Base-by-base conservation (phyloP, 2,888 invertebrate species). In the Atethmia centrago region DNA sequence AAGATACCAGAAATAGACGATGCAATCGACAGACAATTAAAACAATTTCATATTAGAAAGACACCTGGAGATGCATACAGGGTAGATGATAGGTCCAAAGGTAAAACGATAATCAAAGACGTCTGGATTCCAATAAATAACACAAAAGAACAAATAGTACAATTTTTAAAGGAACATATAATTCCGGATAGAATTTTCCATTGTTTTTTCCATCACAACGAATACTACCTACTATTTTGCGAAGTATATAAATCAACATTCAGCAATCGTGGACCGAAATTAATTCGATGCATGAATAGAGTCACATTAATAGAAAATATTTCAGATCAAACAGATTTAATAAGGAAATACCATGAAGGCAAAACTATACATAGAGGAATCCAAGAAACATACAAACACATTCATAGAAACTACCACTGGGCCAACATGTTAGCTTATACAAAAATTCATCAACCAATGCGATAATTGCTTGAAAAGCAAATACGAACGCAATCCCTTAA, bases 371-470 rank as follows among this genome's bases (percentile, higher is more conserved):
- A 74, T 2, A 67, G 78, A 70, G 70, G 78, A 0, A 79, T 80
- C 0, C 77, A 77, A 9, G 82, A 80, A 65, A 81, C 79, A 0
- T 68, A n/a, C n/a, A n/a, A n/a, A 81, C 77, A 77, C 0, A 19
- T 77, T 3, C 63, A 81, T 1, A 75, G 73, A 62, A 75, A 78
- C 3, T 82, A 82, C 0, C 61, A 80, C 9, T 80, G 80, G 79
- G 74, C 76, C 3, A 76, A 81, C 0, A 79, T 87, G 86, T 4
- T 87, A 72, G 4, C 71, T 0, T 45, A 82, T 88, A 14, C 87
- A 88, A 74, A 85, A 78, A 69, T 88, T 74, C 31, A 84, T 89
- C 8, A 89, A n/a, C n/a, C n/a, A n/a, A n/a, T n/a, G n/a, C n/a
- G n/a, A n/a, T n/a, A n/a, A n/a, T n/a, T n/a, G n/a, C n/a, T n/a